Evolutionary conservation across 2,888 invertebrate genomes (phyloP).

Genomic region (Tinea semifulvella): DNA sequence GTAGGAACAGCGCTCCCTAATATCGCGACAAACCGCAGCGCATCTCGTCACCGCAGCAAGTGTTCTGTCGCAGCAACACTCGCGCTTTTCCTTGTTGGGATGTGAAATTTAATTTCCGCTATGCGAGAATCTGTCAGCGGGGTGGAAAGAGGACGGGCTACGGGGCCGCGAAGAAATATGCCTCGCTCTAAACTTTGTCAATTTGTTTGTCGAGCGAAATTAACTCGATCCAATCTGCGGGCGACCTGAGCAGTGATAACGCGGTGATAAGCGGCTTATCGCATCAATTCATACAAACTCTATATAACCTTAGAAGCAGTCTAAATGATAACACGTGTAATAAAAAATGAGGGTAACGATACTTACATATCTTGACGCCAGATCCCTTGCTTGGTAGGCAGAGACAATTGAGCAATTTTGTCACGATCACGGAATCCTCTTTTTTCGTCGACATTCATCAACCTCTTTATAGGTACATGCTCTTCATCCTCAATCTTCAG

Average conservation of each 20-base stretch:
- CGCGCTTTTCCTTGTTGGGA: constrained; percentile 54
- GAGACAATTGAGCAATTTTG: too few species aligned
- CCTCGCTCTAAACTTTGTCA: constrained; percentile 66
- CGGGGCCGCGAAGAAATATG: constrained; percentile 59
- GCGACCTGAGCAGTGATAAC: constrained; percentile 38
- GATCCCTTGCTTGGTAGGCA: too few species aligned
- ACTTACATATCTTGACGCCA: too few species aligned
- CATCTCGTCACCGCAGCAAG: constrained; percentile 25
- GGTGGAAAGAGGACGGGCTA: constrained; percentile 25
- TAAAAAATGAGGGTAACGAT: too few species aligned
- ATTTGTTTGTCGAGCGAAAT: constrained; percentile 67
- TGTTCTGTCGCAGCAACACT: constrained; percentile 40
- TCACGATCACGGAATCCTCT: too few species aligned
- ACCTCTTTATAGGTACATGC: too few species aligned
- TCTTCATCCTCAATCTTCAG: too few species aligned
- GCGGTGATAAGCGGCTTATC: constrained; percentile 24
- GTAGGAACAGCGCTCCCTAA: constrained; percentile 22
- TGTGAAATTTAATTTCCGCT: constrained; percentile 68
- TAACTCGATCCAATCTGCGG: constrained; percentile 67
- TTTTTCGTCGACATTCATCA: too few species aligned
- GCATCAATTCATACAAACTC: neutral
- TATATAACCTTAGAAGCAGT: neutral
- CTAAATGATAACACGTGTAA: too few species aligned
- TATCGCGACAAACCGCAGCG: constrained; percentile 8
- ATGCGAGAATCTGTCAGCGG: constrained; percentile 55